Evolutionary conservation across 2,113 vertebrate species (phyloP).

Genomic region (Cepphus grylle): DNA sequence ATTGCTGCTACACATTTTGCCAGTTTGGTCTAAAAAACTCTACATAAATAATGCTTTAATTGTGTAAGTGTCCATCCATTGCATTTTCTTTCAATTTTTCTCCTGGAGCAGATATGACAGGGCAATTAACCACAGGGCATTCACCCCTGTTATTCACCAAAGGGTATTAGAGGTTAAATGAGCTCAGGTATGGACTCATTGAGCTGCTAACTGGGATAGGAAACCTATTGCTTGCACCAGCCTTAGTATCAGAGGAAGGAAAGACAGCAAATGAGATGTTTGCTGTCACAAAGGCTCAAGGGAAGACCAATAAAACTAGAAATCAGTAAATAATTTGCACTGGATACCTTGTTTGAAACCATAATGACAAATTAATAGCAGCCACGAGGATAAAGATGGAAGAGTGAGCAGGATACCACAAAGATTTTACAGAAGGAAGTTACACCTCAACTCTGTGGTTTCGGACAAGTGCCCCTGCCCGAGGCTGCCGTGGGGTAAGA

Average conservation of each 20-base stretch:
- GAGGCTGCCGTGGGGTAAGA: neutral
- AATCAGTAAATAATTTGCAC: neutral
- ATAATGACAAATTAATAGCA: neutral
- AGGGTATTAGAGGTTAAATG: neutral
- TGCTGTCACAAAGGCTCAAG: neutral
- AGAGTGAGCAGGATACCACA: neutral
- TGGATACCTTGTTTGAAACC: neutral
- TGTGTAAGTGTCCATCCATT: neutral
- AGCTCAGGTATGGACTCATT: neutral
- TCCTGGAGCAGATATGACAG: neutral
- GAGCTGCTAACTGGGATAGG: neutral
- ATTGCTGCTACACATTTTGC: neutral
- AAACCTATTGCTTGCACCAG: neutral
- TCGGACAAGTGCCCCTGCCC: neutral
- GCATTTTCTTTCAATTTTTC: neutral
- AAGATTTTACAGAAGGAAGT: neutral
- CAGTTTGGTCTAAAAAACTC: neutral
- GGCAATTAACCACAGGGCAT: neutral
- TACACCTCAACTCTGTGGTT: neutral
- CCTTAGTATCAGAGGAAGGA: neutral
- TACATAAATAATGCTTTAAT: neutral
- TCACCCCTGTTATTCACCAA: neutral
- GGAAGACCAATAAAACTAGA: neutral
- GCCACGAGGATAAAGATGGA: neutral
- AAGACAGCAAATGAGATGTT: neutral